A percentile compares a stretch with the other conserved stretches of the same genome.
Evolutionary conservation across 2,113 vertebrate species (phyloP).

Genomic region (Tautogolabrus adspersus): DNA sequence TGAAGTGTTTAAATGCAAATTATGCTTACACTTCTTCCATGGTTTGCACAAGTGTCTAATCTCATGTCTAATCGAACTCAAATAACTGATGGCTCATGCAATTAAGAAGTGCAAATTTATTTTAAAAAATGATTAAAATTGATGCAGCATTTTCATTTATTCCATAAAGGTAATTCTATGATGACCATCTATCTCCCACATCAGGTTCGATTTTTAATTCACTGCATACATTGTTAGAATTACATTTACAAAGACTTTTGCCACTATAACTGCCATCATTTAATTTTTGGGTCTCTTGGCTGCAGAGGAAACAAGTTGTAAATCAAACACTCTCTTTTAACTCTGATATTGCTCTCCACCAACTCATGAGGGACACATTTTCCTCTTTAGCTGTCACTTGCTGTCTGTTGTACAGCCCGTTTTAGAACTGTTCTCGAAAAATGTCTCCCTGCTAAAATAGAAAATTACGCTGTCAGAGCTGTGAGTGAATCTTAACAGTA

Average conservation of each 20-base stretch:
- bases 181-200: neutral
- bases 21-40: neutral
- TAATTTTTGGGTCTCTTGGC: neutral
- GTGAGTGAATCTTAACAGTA: no score
- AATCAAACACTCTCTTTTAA: no score
- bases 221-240: neutral
- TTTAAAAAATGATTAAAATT: neutral
- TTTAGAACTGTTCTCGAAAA: no score
- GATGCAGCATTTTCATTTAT: neutral
- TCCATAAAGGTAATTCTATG: neutral
- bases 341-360: neutral
- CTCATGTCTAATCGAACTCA: neutral
- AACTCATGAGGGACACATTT: neutral
- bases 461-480: no score
- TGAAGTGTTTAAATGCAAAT: neutral
- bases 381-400: neutral
- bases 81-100: neutral
- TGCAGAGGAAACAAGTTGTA: neutral
- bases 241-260: no score
- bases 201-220: neutral
- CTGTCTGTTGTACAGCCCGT: no score
- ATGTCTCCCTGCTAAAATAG: no score
- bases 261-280: no score
- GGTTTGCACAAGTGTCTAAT: conserved; percentile 2
- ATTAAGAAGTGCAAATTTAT: neutral